phyloP scores from a whole-genome alignment of 2,888 invertebrate species.

The Mythimna impura region DNA sequence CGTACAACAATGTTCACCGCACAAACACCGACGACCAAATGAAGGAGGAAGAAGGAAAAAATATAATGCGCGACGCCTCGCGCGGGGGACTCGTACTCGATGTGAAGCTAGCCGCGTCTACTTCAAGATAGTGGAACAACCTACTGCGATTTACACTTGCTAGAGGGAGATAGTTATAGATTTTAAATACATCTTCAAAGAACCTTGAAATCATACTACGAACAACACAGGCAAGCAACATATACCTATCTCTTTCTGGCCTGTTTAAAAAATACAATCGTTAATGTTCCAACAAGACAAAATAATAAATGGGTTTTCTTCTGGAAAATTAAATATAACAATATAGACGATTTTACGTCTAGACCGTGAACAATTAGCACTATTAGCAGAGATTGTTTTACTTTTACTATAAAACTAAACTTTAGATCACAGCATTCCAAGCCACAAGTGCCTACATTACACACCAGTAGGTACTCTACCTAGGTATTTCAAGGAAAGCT shows the following conservation, averaged over 20 bases:
- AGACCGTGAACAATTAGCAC: conserved; percentile 3
- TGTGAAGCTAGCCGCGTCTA: conserved; percentile 78
- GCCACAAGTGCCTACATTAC: not conserved
- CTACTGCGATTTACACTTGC: conserved; percentile 21
- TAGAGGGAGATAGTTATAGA: conserved; percentile 74
- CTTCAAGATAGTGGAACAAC: conserved; percentile 74
- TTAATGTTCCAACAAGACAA: conserved; percentile 68
- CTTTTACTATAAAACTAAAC: not conserved
- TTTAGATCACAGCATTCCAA: not conserved
- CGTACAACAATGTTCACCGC: conserved; percentile 85
- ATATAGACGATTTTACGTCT: conserved; percentile 30
- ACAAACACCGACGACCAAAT: conserved; percentile 89
- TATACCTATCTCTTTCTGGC: conserved; percentile 81
- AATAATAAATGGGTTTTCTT: conserved; percentile 56
- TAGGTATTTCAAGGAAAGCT: conserved; percentile 12
- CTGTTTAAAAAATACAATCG: conserved; percentile 80
- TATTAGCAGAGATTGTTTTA: conserved; percentile 3
- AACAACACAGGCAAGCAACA: conserved; percentile 74
- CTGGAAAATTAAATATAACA: conserved; percentile 47
- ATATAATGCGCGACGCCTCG: conserved; percentile 81
- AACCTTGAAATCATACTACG: conserved; percentile 83
- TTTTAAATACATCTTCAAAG: conserved; percentile 67
- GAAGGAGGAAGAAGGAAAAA: conserved; percentile 86
- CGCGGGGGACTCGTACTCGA: conserved; percentile 77
- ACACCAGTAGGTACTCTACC: not conserved